phyloP scores from a whole-genome alignment of 2,797 vertebrate genomes.

The Oreortyx pictus region DNA sequence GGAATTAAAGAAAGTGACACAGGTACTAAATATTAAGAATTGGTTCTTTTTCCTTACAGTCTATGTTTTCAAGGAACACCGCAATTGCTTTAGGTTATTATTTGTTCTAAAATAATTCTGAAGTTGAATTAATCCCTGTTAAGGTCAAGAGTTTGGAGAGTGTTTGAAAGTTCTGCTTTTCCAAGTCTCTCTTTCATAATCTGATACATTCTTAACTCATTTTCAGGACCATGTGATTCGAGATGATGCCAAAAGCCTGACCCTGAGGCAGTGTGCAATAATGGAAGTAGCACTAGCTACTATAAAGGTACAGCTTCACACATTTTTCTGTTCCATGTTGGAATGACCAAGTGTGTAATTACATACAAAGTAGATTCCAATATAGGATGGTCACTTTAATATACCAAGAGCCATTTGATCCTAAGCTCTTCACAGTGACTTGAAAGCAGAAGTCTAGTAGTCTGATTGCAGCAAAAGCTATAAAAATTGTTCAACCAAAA shows the following conservation, averaged over 20 bases:
- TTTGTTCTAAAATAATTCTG: background rate
- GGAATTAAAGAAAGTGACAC: background rate
- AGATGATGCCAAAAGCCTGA: slow-evolving; percentile 93
- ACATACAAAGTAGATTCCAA: background rate
- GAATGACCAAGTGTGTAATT: background rate
- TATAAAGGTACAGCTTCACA: slow-evolving; percentile 86
- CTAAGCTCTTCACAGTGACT: background rate
- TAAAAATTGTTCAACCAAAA: background rate
- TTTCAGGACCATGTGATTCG: slow-evolving; percentile 93
- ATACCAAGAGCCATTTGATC: background rate
- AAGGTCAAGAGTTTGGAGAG: background rate
- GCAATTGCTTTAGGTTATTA: background rate
- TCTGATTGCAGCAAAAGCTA: background rate
- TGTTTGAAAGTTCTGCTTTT: background rate
- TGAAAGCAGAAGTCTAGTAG: background rate
- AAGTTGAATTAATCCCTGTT: background rate
- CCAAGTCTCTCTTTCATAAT: background rate
- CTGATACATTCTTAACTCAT: background rate
- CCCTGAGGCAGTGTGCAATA: slow-evolving; percentile 90
- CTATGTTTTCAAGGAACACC: background rate
- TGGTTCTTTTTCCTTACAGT: background rate
- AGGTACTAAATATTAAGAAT: background rate
- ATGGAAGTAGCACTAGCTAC: slow-evolving; percentile 96
- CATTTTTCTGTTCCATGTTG: background rate
- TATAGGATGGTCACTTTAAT: background rate